Conservation (phyloP, 2,888 invertebrate genomes). For the Psococerastis gibbosa region DNA sequence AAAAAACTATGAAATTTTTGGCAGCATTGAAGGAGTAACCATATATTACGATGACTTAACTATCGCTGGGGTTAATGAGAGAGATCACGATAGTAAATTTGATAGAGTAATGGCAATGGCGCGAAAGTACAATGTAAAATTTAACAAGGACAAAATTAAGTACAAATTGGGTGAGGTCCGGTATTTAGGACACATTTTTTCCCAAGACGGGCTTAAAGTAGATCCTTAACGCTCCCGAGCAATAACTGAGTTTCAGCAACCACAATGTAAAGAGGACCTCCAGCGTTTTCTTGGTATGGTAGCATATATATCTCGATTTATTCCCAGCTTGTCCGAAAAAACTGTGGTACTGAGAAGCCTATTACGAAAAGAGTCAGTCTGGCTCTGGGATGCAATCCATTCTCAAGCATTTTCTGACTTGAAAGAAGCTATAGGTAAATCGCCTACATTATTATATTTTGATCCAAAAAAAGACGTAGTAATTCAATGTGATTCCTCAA, state of each 20-base stretch:
- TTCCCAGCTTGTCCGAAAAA: constrained; percentile 18
- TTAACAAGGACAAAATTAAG: constrained; percentile 20
- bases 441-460: constrained; percentile 19
- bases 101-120: constrained; percentile 18
- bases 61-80: constrained; percentile 19
- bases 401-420: constrained; percentile 16
- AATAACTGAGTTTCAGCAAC: constrained; percentile 17
- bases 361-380: constrained; percentile 18
- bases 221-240: constrained; percentile 17
- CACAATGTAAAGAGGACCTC: constrained; percentile 17
- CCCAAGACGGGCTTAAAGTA: constrained; percentile 16
- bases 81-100: constrained; percentile 20
- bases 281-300: constrained; percentile 19
- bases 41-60: constrained; percentile 19
- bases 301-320: constrained; percentile 19
- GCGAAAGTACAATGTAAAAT: constrained; percentile 17
- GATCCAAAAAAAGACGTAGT: constrained; percentile 18
- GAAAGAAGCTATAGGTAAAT: constrained; percentile 17
- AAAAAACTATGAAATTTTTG: too few relatives aligned
- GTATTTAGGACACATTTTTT: constrained; percentile 19
- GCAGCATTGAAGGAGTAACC: constrained; percentile 12
- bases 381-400: constrained; percentile 19
- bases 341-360: constrained; percentile 16
- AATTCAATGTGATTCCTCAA: constrained; percentile 20
- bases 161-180: constrained; percentile 16